Conservation (phyloP, 2,797 vertebrate genomes). For the Syngnathus acus region DNA sequence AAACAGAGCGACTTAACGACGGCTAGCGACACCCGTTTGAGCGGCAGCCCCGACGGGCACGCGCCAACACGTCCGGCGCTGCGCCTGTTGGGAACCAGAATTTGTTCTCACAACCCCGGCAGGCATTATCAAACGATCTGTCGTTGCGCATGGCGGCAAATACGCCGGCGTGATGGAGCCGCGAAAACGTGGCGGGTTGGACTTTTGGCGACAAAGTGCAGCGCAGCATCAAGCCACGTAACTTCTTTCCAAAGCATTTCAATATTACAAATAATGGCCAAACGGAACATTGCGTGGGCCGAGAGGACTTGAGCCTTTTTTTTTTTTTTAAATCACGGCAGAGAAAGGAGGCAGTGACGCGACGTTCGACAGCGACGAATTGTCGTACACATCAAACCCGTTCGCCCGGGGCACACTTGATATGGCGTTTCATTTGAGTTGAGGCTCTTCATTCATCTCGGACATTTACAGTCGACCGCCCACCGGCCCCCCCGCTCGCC, state of each 20-base stretch:
- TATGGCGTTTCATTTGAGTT: conserved; percentile 69
- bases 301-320: conserved; percentile 42
- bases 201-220: too few relatives aligned
- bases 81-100: conserved; percentile 50
- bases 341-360: conserved; percentile 54
- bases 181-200: conserved; percentile 25
- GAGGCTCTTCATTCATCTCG: conserved; percentile 77
- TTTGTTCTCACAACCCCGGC: conserved; percentile 51
- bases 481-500: conserved; percentile 57
- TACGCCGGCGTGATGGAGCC: conserved; percentile 47
- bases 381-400: conserved; percentile 66
- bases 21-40: conserved; percentile 29
- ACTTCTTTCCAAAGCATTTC: conserved; percentile 24
- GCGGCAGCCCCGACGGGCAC: conserved; percentile 40
- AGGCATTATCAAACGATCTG: conserved; percentile 31
- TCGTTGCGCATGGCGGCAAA: conserved; percentile 32
- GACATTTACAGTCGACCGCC: conserved; percentile 76
- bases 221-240: conserved; percentile 27
- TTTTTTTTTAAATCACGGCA: conserved; percentile 27
- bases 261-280: conserved; percentile 42
- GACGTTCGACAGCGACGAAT: conserved; percentile 47
- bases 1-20: conserved; percentile 27
- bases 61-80: conserved; percentile 56
- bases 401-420: conserved; percentile 47
- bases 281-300: conserved; percentile 66